Conservation (phyloP, 2,797 vertebrate genomes). For the Hypotaenidia okinawae region DNA sequence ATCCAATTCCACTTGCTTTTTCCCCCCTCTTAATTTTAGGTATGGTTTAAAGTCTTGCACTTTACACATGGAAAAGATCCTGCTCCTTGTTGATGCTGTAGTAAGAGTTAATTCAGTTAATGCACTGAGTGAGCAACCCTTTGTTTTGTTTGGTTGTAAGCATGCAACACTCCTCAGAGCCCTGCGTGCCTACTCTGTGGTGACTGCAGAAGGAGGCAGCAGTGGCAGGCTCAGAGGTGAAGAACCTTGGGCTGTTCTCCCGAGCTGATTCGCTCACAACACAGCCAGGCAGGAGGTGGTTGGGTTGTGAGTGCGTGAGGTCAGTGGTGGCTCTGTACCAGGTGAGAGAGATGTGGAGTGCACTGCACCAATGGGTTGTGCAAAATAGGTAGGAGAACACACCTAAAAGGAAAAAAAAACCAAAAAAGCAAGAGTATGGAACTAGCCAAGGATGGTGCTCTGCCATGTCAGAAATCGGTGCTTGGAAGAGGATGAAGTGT, state of each 20-base stretch:
- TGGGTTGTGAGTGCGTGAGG: background rate
- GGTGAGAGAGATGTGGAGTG: background rate
- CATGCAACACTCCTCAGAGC: background rate
- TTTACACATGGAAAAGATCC: background rate
- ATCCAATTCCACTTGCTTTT: background rate
- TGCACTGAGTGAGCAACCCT: background rate
- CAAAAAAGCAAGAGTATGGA: background rate
- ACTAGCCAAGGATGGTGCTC: background rate
- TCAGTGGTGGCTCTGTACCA: background rate
- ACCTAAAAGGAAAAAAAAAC: background rate
- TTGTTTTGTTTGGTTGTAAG: background rate
- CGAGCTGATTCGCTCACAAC: background rate
- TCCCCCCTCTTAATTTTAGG: background rate
- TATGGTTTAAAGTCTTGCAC: background rate
- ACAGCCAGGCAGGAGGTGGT: background rate
- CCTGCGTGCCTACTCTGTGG: rapidly evolving
- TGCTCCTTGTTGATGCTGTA: background rate
- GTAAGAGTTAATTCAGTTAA: background rate
- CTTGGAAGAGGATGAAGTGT: background rate
- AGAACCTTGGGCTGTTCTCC: background rate
- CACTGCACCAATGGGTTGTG: background rate
- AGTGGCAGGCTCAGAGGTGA: background rate
- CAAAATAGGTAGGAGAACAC: background rate
- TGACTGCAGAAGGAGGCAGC: background rate
- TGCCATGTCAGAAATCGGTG: background rate